Conservation (phyloP, 2,797 vertebrate genomes). For the Linurgus olivaceus region DNA sequence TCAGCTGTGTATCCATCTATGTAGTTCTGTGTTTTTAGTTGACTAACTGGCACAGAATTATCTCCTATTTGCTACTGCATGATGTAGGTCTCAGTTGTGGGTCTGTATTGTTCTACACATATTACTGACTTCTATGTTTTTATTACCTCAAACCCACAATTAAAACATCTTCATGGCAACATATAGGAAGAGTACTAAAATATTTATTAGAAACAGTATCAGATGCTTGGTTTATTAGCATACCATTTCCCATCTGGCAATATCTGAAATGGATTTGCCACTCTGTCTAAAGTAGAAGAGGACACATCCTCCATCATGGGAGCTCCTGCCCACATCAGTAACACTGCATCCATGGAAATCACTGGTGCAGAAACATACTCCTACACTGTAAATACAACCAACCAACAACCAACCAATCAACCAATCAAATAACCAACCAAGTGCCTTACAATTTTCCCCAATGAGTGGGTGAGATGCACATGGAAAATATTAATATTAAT, state of each 20-base stretch:
- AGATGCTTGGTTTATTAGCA: not conserved
- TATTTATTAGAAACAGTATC: not conserved
- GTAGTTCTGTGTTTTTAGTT: not conserved
- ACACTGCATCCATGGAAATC: not conserved
- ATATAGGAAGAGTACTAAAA: not conserved
- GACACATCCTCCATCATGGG: accelerated
- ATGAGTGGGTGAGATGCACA: not conserved
- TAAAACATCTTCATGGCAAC: not conserved
- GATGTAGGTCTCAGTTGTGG: accelerated
- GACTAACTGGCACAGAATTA: not conserved
- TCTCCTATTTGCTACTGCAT: not conserved
- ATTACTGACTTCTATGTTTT: not conserved
- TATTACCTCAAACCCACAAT: not conserved
- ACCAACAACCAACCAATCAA: not conserved
- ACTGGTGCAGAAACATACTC: not conserved
- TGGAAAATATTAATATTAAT: not conserved
- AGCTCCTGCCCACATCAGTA: not conserved
- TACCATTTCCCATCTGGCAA: not conserved
- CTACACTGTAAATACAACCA: not conserved
- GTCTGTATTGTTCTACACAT: not conserved
- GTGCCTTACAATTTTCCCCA: not conserved
- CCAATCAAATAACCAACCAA: not conserved
- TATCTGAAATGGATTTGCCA: not conserved
- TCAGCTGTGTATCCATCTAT: not conserved
- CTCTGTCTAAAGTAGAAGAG: not conserved